Evolutionary conservation across 2,113 vertebrate genomes (phyloP).

Genomic region (Erythrolamprus reginae): DNA sequence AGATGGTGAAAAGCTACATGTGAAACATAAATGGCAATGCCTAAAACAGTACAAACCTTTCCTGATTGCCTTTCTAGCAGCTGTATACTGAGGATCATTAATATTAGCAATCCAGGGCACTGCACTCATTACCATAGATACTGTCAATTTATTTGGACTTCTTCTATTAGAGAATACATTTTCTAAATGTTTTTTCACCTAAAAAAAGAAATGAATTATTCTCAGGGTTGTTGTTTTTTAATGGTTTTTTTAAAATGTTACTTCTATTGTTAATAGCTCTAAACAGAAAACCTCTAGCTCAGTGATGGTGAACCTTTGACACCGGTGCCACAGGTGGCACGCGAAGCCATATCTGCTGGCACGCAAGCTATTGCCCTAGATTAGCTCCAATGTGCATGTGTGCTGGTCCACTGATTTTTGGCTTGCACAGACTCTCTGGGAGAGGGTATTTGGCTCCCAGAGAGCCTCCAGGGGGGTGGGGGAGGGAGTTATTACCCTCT

Average conservation of each 20-base stretch:
- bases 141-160: conserved; percentile 80
- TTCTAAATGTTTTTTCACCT: conserved; percentile 74
- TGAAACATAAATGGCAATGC: background rate
- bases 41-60: conserved; percentile 67
- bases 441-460: no score
- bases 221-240: no score
- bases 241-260: background rate
- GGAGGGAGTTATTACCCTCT: no score
- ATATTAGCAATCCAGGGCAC: conserved; percentile 79
- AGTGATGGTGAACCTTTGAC: no score
- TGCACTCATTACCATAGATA: conserved; percentile 75
- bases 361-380: no score
- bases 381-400: no score
- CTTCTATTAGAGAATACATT: conserved; percentile 78
- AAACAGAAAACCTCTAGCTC: background rate
- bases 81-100: conserved; percentile 71
- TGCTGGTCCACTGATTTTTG: no score
- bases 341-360: no score
- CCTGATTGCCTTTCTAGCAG: conserved; percentile 77
- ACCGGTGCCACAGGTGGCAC: no score
- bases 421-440: no score
- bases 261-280: background rate
- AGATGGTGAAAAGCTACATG: background rate
- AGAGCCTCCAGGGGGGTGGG: no score
- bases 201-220: background rate